Evolutionary conservation across 2,888 invertebrate genomes (phyloP), one percentile per base, ranked within the genome.

Genomic region (Cordylochernes scorpioides): DNA sequence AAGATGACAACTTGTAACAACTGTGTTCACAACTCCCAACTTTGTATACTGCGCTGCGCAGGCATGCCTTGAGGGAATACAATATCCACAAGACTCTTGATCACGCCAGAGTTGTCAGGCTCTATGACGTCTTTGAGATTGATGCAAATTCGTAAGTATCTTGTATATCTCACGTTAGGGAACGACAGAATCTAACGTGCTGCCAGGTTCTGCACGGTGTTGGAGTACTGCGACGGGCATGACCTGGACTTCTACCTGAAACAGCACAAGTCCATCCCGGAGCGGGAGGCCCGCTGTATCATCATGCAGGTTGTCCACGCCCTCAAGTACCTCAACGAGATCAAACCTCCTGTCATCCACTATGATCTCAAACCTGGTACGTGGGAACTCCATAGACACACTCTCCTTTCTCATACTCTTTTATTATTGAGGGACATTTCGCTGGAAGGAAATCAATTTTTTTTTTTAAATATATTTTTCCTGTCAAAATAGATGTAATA

Each of bases 201-300:
- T 26, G 26, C 2, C 41, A 55, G 55, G 32, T 97, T 99, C 67
- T 97, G 97, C 67, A 99, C 97, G 53, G 97, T 99, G 53, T 67
- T 97, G 57, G 94, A 97, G 63, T 97, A 94, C 63, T 94, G 94
- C 64, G 88, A 94, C 62, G 97, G 97, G 46, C 94, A 97, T 60
- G 97, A 99, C 68, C 71, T 99, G 58, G 97, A 99, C 63, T 99
- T 99, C 65, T 94, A 97, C 67, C 69, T 99, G 55, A 99, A 99
- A 61, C 94, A 94, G 68, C 84, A 84, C 63, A 84, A 84, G 64
- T 82, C 78, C 54, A 94, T 97, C 61, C 86, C 91, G 33, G 97
- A 97, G 62, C 72, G 91, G 54, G 97, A 97, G 64, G 94, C 94
- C 38, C 70, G 91, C 52, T 91, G 88, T 42, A 94, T 99, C 49